Evolutionary conservation across 2,888 invertebrate species (phyloP).

Genomic region (Oscheius sp.): DNA sequence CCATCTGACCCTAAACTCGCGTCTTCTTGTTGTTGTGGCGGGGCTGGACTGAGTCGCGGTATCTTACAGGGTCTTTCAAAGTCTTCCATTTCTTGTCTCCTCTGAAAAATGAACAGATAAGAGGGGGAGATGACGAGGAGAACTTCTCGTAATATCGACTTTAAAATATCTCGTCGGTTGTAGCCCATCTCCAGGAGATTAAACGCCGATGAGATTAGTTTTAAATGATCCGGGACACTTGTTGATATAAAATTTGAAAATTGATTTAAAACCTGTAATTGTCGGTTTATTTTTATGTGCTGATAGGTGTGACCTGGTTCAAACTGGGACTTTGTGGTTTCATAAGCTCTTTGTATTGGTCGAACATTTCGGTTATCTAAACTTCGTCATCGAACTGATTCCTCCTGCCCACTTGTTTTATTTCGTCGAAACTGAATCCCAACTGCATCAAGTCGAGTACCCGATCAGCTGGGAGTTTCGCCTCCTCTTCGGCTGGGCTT

Average conservation of each 20-base stretch:
- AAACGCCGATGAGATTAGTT: conserved; percentile 48
- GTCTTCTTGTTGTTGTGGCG: neutral
- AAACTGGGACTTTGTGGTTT: conserved; percentile 38
- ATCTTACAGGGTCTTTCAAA: conserved; percentile 30
- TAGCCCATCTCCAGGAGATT: conserved; percentile 59
- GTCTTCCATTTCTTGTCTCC: conserved; percentile 26
- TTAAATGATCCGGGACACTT: conserved; percentile 44
- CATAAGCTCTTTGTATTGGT: conserved; percentile 46
- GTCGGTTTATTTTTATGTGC: too few relatives aligned
- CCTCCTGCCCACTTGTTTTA: conserved; percentile 41
- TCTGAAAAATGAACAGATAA: conserved; percentile 14
- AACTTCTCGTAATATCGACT: conserved; percentile 48
- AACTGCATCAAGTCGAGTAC: conserved; percentile 55
- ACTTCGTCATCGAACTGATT: neutral
- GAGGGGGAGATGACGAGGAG: neutral
- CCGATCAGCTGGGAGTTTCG: conserved; percentile 53
- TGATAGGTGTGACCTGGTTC: conserved; percentile 34
- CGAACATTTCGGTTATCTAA: conserved; percentile 47
- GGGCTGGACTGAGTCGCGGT: conserved; percentile 25
- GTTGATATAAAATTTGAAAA: conserved; percentile 53
- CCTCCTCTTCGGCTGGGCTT: conserved; percentile 40
- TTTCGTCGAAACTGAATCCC: conserved; percentile 57
- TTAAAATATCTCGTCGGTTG: conserved; percentile 41
- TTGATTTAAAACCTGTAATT: conserved; percentile 41
- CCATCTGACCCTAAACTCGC: conserved; percentile 8